Evolutionary conservation across 2,888 invertebrate genomes (phyloP), one percentile per base, ranked within the genome.

Genomic region (Calameuta pallipes): DNA sequence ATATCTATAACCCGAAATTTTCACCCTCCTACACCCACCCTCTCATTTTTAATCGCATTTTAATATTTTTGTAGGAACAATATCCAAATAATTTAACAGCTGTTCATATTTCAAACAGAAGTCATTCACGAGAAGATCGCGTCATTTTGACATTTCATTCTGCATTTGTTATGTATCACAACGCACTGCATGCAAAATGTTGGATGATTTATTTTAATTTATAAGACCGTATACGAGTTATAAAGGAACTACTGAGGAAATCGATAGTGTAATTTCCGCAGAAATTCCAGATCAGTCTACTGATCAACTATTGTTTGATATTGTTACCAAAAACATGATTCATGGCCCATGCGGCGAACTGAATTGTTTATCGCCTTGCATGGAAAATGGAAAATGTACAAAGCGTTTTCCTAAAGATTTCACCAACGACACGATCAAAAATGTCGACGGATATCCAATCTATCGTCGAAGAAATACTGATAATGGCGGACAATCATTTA

Each of bases 281-380:
- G 78, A 83, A 80, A 78, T 83, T 33, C 86, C 90, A 37, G 83
- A 90, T 83, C 82, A 82, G 15, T n/a, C 77, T n/a, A 34, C 34
- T 33, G 81, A 87, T 81, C 84, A 79, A 15, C 76, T 76, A 30
- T 75, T 89, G n/a, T 79, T 83, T 79, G 80, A 87, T 33, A 84
- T 89, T 83, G 88, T 92, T 73, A 88, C 81, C 11, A 89, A 83
- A 80, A 84, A 90, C 77, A 92, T 92, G 90, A 85, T 89, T 74
- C 92, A 92, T 88, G 91, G 91, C 56, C 92, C 92, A 76, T 92
- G 92, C 83, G 92, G 91, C 78, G 79, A 75, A 73, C 76, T 88
- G 23, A 91, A 91, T 83, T 80, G 75, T 36, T 79, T 79, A 78
- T 88, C 87, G 70, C 90, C 90, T 15, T 92, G 92, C 85, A 92